These are phyloP conservation scores for Saguinus midas DNA, from an alignment of 2,113 vertebrate genomes.

Conservation along the genomic window DNA sequence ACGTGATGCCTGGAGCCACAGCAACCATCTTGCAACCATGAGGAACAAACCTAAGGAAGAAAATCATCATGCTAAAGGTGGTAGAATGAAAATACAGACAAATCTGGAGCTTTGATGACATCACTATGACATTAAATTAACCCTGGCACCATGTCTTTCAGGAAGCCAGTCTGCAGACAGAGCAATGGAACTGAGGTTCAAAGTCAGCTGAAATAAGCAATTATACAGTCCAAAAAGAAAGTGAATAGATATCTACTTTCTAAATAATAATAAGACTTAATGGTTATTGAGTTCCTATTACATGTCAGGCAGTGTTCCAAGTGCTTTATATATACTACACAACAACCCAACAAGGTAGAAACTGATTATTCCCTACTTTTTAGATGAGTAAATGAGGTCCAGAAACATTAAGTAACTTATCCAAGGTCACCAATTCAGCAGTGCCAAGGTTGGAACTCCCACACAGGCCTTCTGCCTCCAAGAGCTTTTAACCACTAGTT, in stretches of 20 bases:
- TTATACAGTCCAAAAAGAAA: not conserved
- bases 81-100: not conserved
- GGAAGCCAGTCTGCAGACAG: not conserved
- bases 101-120: not conserved
- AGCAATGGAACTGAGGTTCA: not conserved
- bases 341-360: not conserved
- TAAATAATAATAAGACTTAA: not conserved
- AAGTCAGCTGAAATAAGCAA: not conserved
- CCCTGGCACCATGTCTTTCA: not conserved
- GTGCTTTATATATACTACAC: not conserved
- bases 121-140: not conserved
- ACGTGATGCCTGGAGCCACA: not conserved
- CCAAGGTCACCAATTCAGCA: not conserved
- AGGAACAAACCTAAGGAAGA: not conserved
- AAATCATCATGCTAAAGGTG: not conserved
- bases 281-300: not conserved
- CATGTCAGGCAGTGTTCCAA: not conserved
- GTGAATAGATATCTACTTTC: not conserved
- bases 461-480: not conserved
- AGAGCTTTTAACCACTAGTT: not conserved
- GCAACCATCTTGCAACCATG: not conserved
- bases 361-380: not conserved
- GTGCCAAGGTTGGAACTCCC: not conserved
- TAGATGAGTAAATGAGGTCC: not conserved
- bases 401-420: not conserved